Base-by-base conservation (phyloP, 2,888 invertebrate genomes). In the Mantis religiosa region DNA sequence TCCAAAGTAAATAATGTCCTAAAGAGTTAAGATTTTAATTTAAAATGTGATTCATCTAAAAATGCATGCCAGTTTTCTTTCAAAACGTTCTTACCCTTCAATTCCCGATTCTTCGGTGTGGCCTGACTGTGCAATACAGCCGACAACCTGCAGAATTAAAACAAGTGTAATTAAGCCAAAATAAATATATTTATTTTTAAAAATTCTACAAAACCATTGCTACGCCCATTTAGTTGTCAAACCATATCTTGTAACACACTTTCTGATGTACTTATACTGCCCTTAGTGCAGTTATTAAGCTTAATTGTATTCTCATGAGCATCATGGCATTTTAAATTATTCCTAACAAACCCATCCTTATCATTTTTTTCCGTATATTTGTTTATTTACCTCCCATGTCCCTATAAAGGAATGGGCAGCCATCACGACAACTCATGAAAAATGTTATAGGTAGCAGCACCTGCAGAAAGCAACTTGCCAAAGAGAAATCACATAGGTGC, bases 1-100 rank as follows among this genome's bases (percentile, higher is more conserved):
- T 95, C 95, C 91, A 96, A 92, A 71, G 93, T 92, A 92, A 95
- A 94, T 91, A 94, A 91, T 85, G 93, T 92, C 30, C 93, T 93
- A 90, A 88, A 92, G 92, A 28, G 1, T 1, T 2, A 84, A 84
- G 9, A 41, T 30, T 27, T 6, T 1, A 47, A 85, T 30, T 27
- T 47, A 85, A 85, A 81, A 6, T 27, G 28, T 28, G 28, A 28
- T 82, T 82, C 9, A 28, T 30, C 8, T 28, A 12, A 87, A 28
- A 15, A 47, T 41, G 41, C 41, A 85, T 25, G 4, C n/a, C 20
- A 47, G n/a, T 27, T 15, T 87, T 84, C 27, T 90, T 34, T 41
- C 87, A 28, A 41, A 28, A 30, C 27, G 34, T 30, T 89, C 92
- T 92, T 92, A 94, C 94, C 94, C 94, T 93, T 93, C 94, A 90